A percentile compares a stretch with the other conserved stretches of the same genome.
These are phyloP conservation scores for Drosophila ochracea DNA, from an alignment of 2,888 invertebrate species.

Conservation along the genomic window DNA sequence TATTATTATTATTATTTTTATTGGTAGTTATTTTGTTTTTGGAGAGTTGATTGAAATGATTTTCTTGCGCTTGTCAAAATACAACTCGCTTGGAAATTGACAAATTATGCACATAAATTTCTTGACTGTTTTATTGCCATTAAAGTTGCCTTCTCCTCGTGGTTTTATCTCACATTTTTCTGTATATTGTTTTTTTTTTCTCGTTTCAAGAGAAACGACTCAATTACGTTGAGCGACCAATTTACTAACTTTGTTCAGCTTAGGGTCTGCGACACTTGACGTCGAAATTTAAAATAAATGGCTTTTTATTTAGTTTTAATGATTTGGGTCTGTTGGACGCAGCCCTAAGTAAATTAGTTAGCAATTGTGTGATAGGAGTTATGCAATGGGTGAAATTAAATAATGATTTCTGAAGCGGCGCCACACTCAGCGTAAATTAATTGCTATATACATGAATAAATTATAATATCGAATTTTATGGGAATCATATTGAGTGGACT, in stretches of 20 bases:
- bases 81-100: conserved; percentile 59
- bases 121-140: conserved; percentile 64
- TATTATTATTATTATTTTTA: conserved; percentile 23
- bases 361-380: conserved; percentile 15
- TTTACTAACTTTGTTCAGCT: conserved; percentile 38
- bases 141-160: conserved; percentile 29
- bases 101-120: conserved; percentile 72
- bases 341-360: conserved; percentile 3
- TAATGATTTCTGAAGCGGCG: neutral
- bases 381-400: conserved; percentile 47
- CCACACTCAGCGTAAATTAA: neutral
- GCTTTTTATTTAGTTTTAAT: conserved; percentile 50
- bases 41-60: conserved; percentile 63
- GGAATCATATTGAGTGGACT: neutral
- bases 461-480: neutral
- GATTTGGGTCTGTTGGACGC: conserved; percentile 37
- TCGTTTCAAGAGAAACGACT: conserved; percentile 44
- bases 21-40: conserved; percentile 8
- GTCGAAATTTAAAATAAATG: conserved; percentile 59
- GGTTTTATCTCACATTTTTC: conserved; percentile 1
- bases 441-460: neutral
- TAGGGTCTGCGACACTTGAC: conserved; percentile 50
- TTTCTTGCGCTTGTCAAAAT: conserved; percentile 72
- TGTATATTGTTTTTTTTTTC: neutral
- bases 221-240: conserved; percentile 69